Evolutionary conservation across 2,113 vertebrate species (phyloP).

Genomic region (Orthonyx spaldingii): DNA sequence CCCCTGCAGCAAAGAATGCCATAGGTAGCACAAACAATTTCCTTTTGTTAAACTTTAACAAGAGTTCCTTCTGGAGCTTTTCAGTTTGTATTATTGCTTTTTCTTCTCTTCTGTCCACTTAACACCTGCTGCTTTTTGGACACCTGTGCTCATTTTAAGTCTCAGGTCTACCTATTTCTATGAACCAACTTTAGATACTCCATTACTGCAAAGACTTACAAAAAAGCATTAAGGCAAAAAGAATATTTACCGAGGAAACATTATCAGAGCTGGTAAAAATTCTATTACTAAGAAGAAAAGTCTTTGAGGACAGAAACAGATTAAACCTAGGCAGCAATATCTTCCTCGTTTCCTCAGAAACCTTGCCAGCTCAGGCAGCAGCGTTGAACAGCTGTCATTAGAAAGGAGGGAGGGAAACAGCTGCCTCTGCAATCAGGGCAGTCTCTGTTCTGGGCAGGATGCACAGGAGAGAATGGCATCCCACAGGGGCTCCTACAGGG

Average conservation of each 20-base stretch:
- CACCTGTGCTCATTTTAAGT: not conserved
- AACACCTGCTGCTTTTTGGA: not conserved
- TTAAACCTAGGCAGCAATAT: not conserved
- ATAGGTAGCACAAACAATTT: not conserved
- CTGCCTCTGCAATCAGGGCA: not conserved
- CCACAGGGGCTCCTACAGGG: not conserved
- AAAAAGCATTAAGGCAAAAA: not conserved
- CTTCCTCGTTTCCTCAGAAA: not conserved
- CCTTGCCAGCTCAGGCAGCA: not conserved
- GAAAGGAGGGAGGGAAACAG: not conserved
- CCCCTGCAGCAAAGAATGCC: not conserved
- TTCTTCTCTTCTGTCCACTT: not conserved
- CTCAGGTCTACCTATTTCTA: not conserved
- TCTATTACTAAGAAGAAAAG: not conserved
- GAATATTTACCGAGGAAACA: not conserved
- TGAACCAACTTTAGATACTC: not conserved
- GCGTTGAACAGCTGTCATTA: not conserved
- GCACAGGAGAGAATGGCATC: not conserved
- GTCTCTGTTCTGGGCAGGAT: not conserved
- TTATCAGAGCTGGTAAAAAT: not conserved
- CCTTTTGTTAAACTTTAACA: conserved; percentile 8
- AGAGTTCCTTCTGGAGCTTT: not conserved
- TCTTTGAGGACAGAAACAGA: not conserved
- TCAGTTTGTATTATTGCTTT: not conserved
- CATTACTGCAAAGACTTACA: not conserved